Evolutionary conservation across 2,113 vertebrate species (phyloP).

Genomic region (Genyomyrus donnyi): DNA sequence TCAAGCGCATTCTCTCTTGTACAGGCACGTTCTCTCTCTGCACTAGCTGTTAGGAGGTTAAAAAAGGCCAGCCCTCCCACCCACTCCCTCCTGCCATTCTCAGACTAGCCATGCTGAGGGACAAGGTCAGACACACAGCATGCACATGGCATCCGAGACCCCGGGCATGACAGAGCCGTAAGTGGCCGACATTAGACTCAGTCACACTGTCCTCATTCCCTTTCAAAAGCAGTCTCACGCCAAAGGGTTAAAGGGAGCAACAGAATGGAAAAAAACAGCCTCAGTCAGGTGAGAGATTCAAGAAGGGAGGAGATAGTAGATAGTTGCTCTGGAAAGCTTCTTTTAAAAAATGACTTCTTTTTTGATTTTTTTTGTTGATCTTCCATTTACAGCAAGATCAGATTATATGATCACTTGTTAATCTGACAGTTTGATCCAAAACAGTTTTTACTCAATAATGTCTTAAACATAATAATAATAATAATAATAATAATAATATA

Average conservation of each 20-base stretch:
- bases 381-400: not conserved
- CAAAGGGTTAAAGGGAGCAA: not conserved
- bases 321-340: not conserved
- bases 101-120: conserved; percentile 48
- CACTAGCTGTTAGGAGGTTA: conserved; percentile 62
- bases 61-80: conserved; percentile 45
- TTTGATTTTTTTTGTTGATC: not conserved
- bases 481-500: no score
- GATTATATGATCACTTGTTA: not conserved
- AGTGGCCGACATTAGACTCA: conserved; percentile 19
- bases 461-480: not conserved
- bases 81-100: conserved; percentile 30
- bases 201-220: conserved; percentile 45
- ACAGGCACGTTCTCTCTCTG: conserved; percentile 51
- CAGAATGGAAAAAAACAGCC: not conserved
- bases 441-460: not conserved
- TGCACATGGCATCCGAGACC: conserved; percentile 44
- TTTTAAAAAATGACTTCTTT: not conserved
- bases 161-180: conserved; percentile 31
- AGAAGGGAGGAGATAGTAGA: not conserved
- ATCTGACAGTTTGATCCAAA: not conserved
- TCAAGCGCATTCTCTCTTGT: conserved; percentile 44
- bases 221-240: not conserved
- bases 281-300: not conserved
- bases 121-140: conserved; percentile 44